Percentiles rank a stretch among this genome's conserved stretches.
These are phyloP conservation scores for Mimumesa dahlbomi DNA, from an alignment of 2,888 invertebrate genomes.

Conservation along the genomic window DNA sequence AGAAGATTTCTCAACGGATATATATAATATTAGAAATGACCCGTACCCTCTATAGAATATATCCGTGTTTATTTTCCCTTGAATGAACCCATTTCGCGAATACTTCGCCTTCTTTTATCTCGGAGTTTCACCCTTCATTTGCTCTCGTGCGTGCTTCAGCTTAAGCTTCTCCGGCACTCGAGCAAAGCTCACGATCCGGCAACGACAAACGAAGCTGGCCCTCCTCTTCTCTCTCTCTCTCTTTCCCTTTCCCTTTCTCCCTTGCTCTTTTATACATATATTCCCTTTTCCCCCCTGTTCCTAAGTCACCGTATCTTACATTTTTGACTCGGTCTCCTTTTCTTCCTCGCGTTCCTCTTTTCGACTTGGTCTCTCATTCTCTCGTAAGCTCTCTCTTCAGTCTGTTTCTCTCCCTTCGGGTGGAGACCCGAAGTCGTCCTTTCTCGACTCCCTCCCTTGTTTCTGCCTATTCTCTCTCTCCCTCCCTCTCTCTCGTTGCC, in stretches of 20 bases:
- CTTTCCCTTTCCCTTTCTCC: neutral
- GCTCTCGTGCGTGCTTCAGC: neutral
- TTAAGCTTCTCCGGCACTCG: neutral
- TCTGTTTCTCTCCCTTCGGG: too few species aligned
- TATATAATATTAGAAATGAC: too few species aligned
- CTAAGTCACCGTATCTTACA: neutral
- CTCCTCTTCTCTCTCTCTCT: neutral
- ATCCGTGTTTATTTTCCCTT: conserved; percentile 1
- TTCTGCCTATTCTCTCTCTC: too few species aligned
- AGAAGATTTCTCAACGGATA: too few species aligned
- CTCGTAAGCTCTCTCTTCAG: too few species aligned
- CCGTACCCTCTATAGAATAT: neutral
- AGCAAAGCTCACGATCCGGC: conserved; percentile 1
- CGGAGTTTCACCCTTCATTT: conserved; percentile 14
- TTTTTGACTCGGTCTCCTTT: neutral
- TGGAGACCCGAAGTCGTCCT: too few species aligned
- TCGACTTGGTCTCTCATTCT: neutral
- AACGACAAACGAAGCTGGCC: neutral
- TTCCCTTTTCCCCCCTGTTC: neutral
- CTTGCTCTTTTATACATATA: neutral
- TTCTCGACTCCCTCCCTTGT: too few species aligned
- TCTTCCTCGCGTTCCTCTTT: neutral
- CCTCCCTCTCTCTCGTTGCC: too few species aligned
- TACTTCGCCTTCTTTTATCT: conserved; percentile 18
- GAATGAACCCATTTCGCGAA: conserved; percentile 3